phyloP scores from a whole-genome alignment of 2,797 vertebrate species.

The Catostomus latipinnis region DNA sequence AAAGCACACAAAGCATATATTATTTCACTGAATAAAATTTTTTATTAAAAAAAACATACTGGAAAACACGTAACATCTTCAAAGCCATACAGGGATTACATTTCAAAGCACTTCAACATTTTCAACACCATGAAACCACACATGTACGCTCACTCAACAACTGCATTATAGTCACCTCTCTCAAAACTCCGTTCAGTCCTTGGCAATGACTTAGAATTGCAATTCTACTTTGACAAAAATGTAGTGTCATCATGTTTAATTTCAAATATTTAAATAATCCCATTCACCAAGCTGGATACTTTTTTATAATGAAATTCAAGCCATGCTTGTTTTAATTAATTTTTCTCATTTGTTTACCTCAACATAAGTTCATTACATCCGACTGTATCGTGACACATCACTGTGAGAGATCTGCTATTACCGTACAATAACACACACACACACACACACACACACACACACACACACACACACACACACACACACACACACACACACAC shows the following conservation, averaged over 20 bases:
- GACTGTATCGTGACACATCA: constrained; percentile 1
- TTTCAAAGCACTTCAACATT: too few relatives aligned
- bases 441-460: background rate
- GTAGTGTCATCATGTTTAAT: background rate
- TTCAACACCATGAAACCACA: too few relatives aligned
- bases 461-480: background rate
- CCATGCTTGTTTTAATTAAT: background rate
- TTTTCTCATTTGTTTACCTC: background rate
- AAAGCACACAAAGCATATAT: too few relatives aligned
- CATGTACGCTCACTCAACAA: too few relatives aligned
- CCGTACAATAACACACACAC: background rate
- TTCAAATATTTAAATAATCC: background rate
- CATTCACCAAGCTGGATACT: background rate
- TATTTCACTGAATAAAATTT: too few relatives aligned
- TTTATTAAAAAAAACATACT: too few relatives aligned
- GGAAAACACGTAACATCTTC: too few relatives aligned
- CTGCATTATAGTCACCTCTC: too few relatives aligned
- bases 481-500: background rate
- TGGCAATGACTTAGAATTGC: too few relatives aligned
- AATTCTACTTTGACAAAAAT: too few relatives aligned
- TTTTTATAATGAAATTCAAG: background rate
- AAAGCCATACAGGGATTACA: too few relatives aligned
- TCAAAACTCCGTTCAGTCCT: too few relatives aligned
- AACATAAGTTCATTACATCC: constrained; percentile 1
- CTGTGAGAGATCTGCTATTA: background rate